These are phyloP conservation scores for Bettongia penicillata DNA, from an alignment of 2,113 vertebrate species.

Conservation along the genomic window DNA sequence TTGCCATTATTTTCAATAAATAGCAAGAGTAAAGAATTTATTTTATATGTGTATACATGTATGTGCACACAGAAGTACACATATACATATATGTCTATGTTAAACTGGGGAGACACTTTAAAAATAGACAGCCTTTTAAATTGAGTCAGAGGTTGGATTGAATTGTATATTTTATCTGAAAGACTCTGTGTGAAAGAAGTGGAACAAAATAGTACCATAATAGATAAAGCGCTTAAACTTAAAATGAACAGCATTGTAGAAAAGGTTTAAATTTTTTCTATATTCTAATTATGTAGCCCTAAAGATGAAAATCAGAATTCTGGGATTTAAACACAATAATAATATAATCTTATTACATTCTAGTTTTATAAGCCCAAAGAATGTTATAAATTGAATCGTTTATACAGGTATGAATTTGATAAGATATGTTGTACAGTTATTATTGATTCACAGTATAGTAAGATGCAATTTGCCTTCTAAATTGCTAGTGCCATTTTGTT, in stretches of 20 bases:
- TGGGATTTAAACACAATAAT: constrained; percentile 37
- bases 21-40: constrained; percentile 3
- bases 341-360: constrained; percentile 31
- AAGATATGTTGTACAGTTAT: constrained; percentile 66
- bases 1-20: background rate
- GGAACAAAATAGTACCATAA: background rate
- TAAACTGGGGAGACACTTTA: constrained; percentile 42
- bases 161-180: constrained; percentile 48
- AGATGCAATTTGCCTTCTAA: constrained; percentile 65
- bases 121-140: constrained; percentile 20
- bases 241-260: constrained; percentile 41
- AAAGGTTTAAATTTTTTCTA: constrained; percentile 51
- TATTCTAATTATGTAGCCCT: constrained; percentile 48
- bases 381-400: background rate
- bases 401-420: constrained; percentile 59
- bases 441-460: constrained; percentile 70
- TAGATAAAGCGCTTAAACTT: background rate
- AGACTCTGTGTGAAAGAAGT: constrained; percentile 20
- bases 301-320: constrained; percentile 44
- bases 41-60: background rate
- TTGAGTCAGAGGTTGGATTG: constrained; percentile 45
- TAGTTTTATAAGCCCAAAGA: constrained; percentile 61
- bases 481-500: constrained; percentile 73
- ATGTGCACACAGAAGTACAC: background rate
- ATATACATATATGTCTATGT: background rate